phyloP scores from a whole-genome alignment of 2,113 vertebrate genomes.

The Catharus fuscescens region DNA sequence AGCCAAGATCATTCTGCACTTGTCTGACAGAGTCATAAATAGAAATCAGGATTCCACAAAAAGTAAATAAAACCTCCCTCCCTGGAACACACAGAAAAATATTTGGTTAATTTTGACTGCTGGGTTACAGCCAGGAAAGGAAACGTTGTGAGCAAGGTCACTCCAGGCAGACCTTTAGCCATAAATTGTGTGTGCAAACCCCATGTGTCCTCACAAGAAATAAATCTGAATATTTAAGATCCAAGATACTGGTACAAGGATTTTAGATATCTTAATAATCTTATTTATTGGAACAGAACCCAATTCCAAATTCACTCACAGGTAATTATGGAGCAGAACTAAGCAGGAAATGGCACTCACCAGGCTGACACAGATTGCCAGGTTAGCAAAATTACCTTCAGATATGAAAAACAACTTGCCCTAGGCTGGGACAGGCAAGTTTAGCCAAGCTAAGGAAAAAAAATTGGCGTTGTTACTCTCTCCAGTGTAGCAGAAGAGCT shows the following conservation, averaged over 20 bases:
- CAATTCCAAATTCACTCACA: neutral
- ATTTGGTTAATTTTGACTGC: neutral
- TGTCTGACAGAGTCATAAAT: neutral
- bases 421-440: neutral
- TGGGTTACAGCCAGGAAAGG: neutral
- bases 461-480: neutral
- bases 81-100: neutral
- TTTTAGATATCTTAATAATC: neutral
- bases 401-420: neutral
- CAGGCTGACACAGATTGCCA: neutral
- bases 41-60: neutral
- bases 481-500: neutral
- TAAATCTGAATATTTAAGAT: neutral
- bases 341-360: neutral
- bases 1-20: neutral
- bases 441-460: neutral
- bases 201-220: neutral
- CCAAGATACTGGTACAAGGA: neutral
- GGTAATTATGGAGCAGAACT: neutral
- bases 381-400: neutral
- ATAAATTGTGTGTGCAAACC: neutral
- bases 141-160: neutral
- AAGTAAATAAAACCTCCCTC: neutral
- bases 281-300: neutral
- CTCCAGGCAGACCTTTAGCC: neutral